Evolutionary conservation across 2,113 vertebrate genomes (phyloP), one percentile per base, ranked within the genome.

Genomic region (Callipepla squamata): DNA sequence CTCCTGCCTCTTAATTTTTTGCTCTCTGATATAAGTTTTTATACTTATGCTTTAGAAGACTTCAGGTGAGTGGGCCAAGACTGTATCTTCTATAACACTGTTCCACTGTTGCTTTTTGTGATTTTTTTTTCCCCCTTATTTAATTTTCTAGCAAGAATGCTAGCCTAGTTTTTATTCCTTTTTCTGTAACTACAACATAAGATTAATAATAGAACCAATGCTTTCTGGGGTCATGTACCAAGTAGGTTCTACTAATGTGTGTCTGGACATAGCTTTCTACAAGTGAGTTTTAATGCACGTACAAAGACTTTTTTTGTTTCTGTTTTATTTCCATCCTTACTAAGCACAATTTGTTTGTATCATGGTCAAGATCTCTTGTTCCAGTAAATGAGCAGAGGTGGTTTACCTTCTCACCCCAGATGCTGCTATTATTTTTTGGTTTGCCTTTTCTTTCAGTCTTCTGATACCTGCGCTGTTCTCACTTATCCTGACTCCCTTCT

Each of bases 201-300:
- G 17, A n/a, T 51, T 79, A 44, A 57, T 81, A 63, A 18, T 34
- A 21, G 4, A 0, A 45, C 72, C 59, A 34, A 25, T 4, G 1
- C 2, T 51, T 44, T 44, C 68, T 21, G 5, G 8, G 13, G 16
- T 51, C 4, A 2, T 0, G 2, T 45, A 40, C n/a, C 44, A 25
- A 12, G 50, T 11, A 42, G 21, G 13, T 5, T 55, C n/a, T 68
- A 34, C 40, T 23, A 22, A 73, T 2, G 34, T 2, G 17, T 69
- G 80, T 73, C 38, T 93, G 51, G 21, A 75, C 44, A 28, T 17
- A 57, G 20, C 8, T 80, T 66, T 68, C 36, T n/a, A 2, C 47
- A 36, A 67, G 13, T 55, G 57, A 85, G 28, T 72, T 76, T 61
- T n/a, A 28, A 25, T n/a, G 34, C 10, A 40, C 30, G 38, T 51